Evolutionary conservation across 2,888 invertebrate species (phyloP).

Genomic region (Danaus chrysippus): DNA sequence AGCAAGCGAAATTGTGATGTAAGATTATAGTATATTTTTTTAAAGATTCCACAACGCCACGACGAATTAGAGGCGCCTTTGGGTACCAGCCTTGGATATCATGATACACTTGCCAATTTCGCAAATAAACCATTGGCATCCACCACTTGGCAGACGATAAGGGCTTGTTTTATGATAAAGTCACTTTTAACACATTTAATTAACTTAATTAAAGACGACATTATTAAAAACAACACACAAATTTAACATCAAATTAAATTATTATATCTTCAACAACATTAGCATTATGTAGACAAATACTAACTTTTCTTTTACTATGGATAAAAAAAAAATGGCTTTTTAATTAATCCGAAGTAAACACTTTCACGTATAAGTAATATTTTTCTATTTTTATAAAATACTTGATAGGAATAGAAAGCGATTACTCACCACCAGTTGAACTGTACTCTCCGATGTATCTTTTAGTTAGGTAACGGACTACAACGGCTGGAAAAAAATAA

Average conservation of each 20-base stretch:
- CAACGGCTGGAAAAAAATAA: conserved; percentile 83
- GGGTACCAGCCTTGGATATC: conserved; percentile 64
- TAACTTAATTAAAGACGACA: conserved; percentile 6
- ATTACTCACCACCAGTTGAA: conserved; percentile 84
- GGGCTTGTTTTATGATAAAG: conserved; percentile 45
- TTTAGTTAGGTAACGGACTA: conserved; percentile 87
- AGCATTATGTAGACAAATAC: neutral
- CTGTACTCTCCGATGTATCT: conserved; percentile 90
- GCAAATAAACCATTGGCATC: conserved; percentile 77
- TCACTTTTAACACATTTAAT: conserved; percentile 37
- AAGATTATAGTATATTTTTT: conserved; percentile 32
- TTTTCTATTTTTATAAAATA: conserved; percentile 3
- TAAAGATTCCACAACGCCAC: conserved; percentile 51
- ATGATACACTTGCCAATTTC: conserved; percentile 67
- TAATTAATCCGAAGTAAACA: neutral
- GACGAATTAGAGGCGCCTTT: conserved; percentile 59
- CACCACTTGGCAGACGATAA: conserved; percentile 59
- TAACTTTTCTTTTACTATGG: conserved; percentile 17
- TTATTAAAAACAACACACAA: neutral
- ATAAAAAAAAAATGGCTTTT: neutral
- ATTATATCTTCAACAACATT: neutral
- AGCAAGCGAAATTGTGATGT: conserved; percentile 31
- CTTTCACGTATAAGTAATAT: conserved; percentile 4
- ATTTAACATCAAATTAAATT: neutral
- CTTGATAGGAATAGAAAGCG: conserved; percentile 3